phyloP scores from a whole-genome alignment of 2,888 invertebrate species.

The Plebejus melissa region DNA sequence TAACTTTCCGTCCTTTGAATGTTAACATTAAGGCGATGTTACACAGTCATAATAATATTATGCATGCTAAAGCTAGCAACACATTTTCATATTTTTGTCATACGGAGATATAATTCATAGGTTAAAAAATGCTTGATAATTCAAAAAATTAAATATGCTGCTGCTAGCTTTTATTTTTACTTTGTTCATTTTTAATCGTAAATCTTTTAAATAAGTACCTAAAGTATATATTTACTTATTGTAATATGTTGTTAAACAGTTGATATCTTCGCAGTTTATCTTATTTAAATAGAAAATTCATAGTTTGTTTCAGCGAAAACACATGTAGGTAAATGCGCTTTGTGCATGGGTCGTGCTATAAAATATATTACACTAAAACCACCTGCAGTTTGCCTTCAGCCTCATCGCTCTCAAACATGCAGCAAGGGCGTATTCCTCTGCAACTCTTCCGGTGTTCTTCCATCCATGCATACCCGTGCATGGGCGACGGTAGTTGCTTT shows the following conservation, averaged over 20 bases:
- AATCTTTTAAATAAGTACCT: background rate
- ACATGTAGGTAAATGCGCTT: background rate
- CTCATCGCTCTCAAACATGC: too few relatives aligned
- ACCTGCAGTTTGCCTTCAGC: too few relatives aligned
- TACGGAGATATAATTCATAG: too few relatives aligned
- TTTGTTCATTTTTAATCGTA: background rate
- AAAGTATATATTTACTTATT: background rate
- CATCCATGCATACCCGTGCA: too few relatives aligned
- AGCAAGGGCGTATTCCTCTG: too few relatives aligned
- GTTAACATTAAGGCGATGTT: constrained; percentile 21
- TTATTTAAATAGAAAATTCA: constrained; percentile 1
- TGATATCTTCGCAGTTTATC: background rate
- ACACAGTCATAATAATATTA: background rate
- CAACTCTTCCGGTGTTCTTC: too few relatives aligned
- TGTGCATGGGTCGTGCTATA: too few relatives aligned
- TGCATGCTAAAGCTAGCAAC: background rate
- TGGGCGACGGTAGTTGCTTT: too few relatives aligned
- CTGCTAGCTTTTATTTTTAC: background rate
- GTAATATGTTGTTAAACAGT: background rate
- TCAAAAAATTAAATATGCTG: too few relatives aligned
- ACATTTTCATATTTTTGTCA: too few relatives aligned
- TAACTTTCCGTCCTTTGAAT: constrained; percentile 58
- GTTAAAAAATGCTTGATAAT: too few relatives aligned
- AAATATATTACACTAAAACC: too few relatives aligned
- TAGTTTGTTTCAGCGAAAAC: background rate